Conservation (phyloP, 1,140 invertebrate genomes). For the Drosophila pachea region DNA sequence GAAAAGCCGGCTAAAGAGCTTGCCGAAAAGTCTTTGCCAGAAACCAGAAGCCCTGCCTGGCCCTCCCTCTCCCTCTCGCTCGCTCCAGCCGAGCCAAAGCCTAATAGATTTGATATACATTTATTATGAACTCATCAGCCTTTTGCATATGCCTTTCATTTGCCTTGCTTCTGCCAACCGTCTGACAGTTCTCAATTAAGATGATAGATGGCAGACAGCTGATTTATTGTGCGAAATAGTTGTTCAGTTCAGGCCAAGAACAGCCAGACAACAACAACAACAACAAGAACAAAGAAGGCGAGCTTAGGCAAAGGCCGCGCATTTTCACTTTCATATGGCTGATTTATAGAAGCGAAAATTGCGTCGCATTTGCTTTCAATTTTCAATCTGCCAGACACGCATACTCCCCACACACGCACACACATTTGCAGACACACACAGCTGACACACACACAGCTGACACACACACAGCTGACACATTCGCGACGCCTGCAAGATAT, state of each 20-base stretch:
- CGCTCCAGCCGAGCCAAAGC: too few relatives aligned
- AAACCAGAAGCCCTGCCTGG: too few relatives aligned
- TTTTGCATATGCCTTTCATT: not conserved
- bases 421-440: conserved; percentile 11
- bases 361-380: conserved; percentile 43
- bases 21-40: too few relatives aligned
- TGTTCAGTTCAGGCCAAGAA: conserved; percentile 51
- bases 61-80: not conserved
- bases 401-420: not conserved
- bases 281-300: not conserved
- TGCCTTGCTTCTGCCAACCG: not conserved
- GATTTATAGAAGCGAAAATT: not conserved
- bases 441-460: not conserved
- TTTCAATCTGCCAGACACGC: conserved; percentile 30
- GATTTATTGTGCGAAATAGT: conserved; percentile 61
- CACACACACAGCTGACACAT: conserved; percentile 4
- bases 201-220: conserved; percentile 50
- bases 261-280: not conserved
- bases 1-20: too few relatives aligned
- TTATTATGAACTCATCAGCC: conserved; percentile 2
- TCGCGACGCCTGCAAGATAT: conserved; percentile 8
- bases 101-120: not conserved
- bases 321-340: conserved; percentile 45
- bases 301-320: conserved; percentile 1
- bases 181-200: conserved; percentile 47